A percentile compares a stretch with the other conserved stretches of the same genome.
These are phyloP conservation scores for Drosophila histrio DNA, from an alignment of 2,888 invertebrate species.

Conservation along the genomic window DNA sequence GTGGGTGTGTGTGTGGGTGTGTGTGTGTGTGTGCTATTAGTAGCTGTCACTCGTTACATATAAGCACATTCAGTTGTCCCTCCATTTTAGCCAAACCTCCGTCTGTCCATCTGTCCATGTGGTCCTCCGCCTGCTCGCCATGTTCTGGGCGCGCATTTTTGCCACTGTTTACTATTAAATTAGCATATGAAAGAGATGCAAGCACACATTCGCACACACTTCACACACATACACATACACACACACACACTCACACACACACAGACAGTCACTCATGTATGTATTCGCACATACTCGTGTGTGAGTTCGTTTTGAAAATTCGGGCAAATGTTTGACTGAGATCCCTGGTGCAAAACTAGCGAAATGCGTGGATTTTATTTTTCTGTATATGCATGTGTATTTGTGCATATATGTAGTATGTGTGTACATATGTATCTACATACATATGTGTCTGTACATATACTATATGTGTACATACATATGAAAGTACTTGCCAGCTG, in stretches of 20 bases:
- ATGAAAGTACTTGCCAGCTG: not conserved
- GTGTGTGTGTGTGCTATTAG: constrained; percentile 57
- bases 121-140: constrained; percentile 11
- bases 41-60: constrained; percentile 64
- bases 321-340: constrained; percentile 23
- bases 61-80: constrained; percentile 40
- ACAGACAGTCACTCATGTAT: not conserved
- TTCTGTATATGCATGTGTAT: not conserved
- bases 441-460: not conserved
- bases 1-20: constrained; percentile 6
- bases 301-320: not conserved
- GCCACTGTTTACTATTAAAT: constrained; percentile 68
- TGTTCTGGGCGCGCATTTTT: constrained; percentile 41
- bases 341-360: constrained; percentile 26
- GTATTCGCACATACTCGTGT: not conserved
- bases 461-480: not conserved
- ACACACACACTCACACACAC: constrained; percentile 3
- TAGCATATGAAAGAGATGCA: constrained; percentile 64
- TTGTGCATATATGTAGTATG: not conserved
- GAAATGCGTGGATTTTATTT: constrained; percentile 37
- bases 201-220: constrained; percentile 26
- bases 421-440: not conserved
- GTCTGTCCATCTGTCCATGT: constrained; percentile 1
- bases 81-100: constrained; percentile 8
- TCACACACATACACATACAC: constrained; percentile 13